A percentile compares a stretch with the other conserved stretches of the same genome.
These are phyloP conservation scores for Mesembrinibis cayennensis DNA, from an alignment of 2,113 vertebrate species.

Conservation along the genomic window DNA sequence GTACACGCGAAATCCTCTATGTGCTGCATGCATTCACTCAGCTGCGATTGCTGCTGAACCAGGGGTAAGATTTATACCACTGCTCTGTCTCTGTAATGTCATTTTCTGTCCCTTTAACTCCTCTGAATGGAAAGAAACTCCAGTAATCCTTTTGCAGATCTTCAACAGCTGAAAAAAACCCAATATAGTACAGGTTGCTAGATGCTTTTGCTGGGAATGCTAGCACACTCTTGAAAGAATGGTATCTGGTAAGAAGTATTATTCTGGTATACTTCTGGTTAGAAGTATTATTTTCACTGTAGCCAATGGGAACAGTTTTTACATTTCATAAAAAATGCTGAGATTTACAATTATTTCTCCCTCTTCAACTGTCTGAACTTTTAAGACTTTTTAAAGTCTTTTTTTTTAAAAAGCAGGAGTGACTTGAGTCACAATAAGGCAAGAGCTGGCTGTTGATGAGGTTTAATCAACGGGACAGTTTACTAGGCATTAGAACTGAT, in stretches of 20 bases:
- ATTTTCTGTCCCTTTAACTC: not conserved
- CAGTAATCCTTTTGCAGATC: not conserved
- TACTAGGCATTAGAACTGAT: not conserved
- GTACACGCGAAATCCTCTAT: fast-evolving
- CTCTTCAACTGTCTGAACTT: not conserved
- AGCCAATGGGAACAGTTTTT: not conserved
- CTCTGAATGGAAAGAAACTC: not conserved
- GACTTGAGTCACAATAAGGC: not conserved
- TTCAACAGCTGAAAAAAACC: not conserved
- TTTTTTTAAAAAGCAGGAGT: not conserved
- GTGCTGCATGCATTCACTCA: not conserved
- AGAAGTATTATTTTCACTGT: not conserved
- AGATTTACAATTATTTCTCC: not conserved
- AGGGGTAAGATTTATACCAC: no score
- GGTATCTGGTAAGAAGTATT: not conserved
- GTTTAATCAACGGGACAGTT: not conserved
- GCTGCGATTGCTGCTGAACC: not conserved
- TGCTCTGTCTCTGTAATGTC: not conserved
- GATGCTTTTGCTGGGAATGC: not conserved
- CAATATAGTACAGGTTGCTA: fast-evolving
- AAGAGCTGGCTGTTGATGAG: not conserved
- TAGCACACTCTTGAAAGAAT: not conserved
- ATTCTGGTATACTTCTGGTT: not conserved
- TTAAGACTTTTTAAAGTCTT: not conserved
- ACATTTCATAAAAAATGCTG: not conserved